Conservation (phyloP, 1,140 invertebrate species). For the Calosoma granatense region DNA sequence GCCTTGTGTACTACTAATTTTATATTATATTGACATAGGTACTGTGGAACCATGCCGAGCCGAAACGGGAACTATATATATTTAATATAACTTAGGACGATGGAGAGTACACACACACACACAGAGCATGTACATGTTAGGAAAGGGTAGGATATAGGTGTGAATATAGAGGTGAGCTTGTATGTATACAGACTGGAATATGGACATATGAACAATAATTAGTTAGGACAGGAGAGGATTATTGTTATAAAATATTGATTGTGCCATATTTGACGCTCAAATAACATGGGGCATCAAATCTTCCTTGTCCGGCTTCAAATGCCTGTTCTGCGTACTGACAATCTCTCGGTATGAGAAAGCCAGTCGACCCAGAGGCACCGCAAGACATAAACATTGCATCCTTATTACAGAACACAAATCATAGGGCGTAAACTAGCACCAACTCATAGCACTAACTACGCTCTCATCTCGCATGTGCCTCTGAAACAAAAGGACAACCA, state of each 20-base stretch:
- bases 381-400: slow-evolving; percentile 34
- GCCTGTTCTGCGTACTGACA: slow-evolving; percentile 19
- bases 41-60: no score
- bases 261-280: slow-evolving; percentile 25
- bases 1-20: background rate
- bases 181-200: no score
- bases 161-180: no score
- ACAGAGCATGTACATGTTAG: no score
- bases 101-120: no score
- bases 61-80: background rate
- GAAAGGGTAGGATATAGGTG: no score
- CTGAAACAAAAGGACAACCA: slow-evolving; percentile 58
- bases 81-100: no score
- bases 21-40: no score
- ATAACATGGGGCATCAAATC: slow-evolving; percentile 24
- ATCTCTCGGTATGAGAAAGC: slow-evolving; percentile 23
- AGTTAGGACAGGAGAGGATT: background rate
- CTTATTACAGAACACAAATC: slow-evolving; percentile 31
- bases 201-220: no score
- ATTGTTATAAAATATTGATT: no score
- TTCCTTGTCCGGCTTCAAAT: slow-evolving; percentile 29
- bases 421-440: slow-evolving; percentile 29
- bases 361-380: slow-evolving; percentile 33
- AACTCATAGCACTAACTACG: slow-evolving; percentile 26
- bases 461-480: slow-evolving; percentile 62